Evolutionary conservation across 2,888 invertebrate species (phyloP).

Genomic region (Morpho achilles): DNA sequence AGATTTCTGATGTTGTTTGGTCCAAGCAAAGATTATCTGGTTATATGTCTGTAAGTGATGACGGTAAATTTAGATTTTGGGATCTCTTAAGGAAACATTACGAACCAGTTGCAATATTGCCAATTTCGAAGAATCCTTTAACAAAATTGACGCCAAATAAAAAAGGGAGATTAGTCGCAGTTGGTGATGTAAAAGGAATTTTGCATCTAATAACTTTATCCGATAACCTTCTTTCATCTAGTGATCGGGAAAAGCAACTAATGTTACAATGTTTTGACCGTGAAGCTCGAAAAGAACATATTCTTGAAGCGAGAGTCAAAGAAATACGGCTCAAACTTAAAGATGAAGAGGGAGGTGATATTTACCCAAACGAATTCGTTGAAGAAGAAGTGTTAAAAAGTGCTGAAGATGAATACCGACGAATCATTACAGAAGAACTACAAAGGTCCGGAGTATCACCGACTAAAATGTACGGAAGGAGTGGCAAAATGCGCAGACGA

Average conservation of each 20-base stretch:
- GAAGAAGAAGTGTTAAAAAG: slow-evolving; percentile 37
- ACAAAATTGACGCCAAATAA: slow-evolving; percentile 82
- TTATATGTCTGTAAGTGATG: slow-evolving; percentile 52
- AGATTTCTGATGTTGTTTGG: slow-evolving; percentile 48
- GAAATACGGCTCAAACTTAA: slow-evolving; percentile 83
- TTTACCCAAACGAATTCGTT: slow-evolving; percentile 21
- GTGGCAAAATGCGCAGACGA: slow-evolving; percentile 24
- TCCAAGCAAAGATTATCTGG: slow-evolving; percentile 55
- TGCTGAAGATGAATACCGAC: slow-evolving; percentile 66
- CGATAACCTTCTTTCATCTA: slow-evolving; percentile 81
- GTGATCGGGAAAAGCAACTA: slow-evolving; percentile 83
- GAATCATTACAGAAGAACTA: slow-evolving; percentile 46
- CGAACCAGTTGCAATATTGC: slow-evolving; percentile 81
- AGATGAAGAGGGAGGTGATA: slow-evolving; percentile 54
- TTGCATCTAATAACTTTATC: slow-evolving; percentile 82
- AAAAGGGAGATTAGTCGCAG: slow-evolving; percentile 77
- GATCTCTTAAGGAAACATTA: slow-evolving; percentile 86
- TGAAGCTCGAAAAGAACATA: slow-evolving; percentile 91
- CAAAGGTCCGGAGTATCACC: slow-evolving; percentile 24
- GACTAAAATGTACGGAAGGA: slow-evolving; percentile 10
- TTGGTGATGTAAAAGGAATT: slow-evolving; percentile 83
- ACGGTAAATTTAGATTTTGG: slow-evolving; percentile 88
- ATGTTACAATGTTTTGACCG: slow-evolving; percentile 87
- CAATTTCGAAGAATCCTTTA: slow-evolving; percentile 74
- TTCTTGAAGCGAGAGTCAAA: slow-evolving; percentile 89